Evolutionary conservation across 1,140 invertebrate genomes (phyloP), one percentile per base, ranked within the genome.

Genomic region (Pachypeltis micranthus): DNA sequence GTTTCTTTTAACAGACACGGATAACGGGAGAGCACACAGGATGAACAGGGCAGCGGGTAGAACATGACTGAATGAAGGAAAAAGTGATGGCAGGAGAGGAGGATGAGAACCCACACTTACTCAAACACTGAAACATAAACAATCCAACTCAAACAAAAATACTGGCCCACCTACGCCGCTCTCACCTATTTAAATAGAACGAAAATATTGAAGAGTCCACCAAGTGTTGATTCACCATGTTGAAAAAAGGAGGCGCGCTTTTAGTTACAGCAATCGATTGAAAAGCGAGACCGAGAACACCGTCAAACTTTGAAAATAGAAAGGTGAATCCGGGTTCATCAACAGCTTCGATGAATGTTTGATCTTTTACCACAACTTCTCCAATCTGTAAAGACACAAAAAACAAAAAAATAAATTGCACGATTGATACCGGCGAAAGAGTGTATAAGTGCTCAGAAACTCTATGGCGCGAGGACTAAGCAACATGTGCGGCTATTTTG

Each of bases 291-390:
- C 81, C 81, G 2, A 82, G 70, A 62, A 82, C 82, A 12, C 85
- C 84, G 71, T 87, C 85, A 74, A 83, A 83, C 67, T 80, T 80
- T 34, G 80, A 80, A 64, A 78, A 79, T 23, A 83, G 74, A 70
- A 83, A 75, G 70, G 68, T 62, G 4, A 68, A 39, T 2, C 69
- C 68, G 26, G 63, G 83, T 69, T 85, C 80, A 63, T 73, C 74
- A 1, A 78, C 73, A 12, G 84, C 85, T 69, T 85, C 84, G 31
- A 79, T 84, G 74, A 85, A 85, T 16, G 80, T 81, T 72, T 86
- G 84, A 47, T 73, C 69, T 55, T 73, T 72, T 14, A 82, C 73
- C 10, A 67, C 59, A 12, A 79, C 29, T 56, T 63, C 69, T 29
- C 72, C 76, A 66, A 80, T 69, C 77, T 80, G 44, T 14, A 57